phyloP scores from a whole-genome alignment of 2,113 vertebrate genomes.

The Mola mola region DNA sequence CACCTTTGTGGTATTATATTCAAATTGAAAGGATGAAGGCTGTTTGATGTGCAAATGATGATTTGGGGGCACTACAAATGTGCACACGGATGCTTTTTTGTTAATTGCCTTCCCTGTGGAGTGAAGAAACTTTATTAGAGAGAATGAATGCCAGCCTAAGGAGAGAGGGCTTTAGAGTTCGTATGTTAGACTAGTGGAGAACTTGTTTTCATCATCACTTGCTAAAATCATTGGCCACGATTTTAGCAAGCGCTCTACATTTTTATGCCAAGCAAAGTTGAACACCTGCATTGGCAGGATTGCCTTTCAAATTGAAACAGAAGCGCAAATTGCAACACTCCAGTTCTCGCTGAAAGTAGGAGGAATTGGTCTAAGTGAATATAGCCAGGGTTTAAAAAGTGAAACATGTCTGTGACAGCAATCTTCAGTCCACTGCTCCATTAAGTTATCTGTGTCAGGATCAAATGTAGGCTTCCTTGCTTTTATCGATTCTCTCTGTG shows the following conservation, averaged over 20 bases:
- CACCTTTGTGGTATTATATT: conserved; percentile 76
- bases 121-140: conserved; percentile 67
- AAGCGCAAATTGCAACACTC: conserved; percentile 13
- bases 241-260: conserved; percentile 10
- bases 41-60: conserved; percentile 79
- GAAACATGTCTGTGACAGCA: conserved; percentile 4
- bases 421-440: conserved; percentile 7
- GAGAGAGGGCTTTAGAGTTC: conserved; percentile 33
- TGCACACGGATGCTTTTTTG: conserved; percentile 64
- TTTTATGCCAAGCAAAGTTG: not conserved
- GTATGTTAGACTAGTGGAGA: conserved; percentile 34
- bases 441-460: conserved; percentile 25
- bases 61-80: conserved; percentile 70
- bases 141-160: conserved; percentile 30
- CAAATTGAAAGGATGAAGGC: conserved; percentile 67
- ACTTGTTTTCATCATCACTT: conserved; percentile 31
- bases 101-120: conserved; percentile 76
- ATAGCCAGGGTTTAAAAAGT: conserved; percentile 1
- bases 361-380: conserved; percentile 4
- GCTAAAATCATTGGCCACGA: conserved; percentile 19
- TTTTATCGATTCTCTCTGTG: conserved; percentile 35
- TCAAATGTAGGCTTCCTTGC: conserved; percentile 19
- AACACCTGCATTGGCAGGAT: not conserved
- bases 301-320: conserved; percentile 14
- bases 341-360: not conserved